Evolutionary conservation across 2,797 vertebrate genomes (phyloP), one percentile per base, ranked within the genome.

Genomic region (Triplophysa yarkandensis): DNA sequence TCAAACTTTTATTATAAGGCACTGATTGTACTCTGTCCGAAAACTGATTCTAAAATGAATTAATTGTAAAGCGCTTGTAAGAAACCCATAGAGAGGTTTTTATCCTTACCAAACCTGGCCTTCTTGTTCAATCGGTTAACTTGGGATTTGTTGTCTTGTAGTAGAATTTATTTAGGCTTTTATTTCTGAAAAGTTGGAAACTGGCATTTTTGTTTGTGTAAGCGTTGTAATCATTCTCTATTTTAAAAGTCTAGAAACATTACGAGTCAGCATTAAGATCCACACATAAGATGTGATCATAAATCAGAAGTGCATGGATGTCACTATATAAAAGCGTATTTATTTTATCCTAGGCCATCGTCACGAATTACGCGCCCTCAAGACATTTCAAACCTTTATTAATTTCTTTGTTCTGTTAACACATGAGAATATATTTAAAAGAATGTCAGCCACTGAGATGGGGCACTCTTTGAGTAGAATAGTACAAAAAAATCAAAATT

Each of bases 81-180:
- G 68, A 88, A 88, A 83, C 85, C 87, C 81, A 86, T 89, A 87
- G 82, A 3, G 4, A 69, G 48, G 39, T 17, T 83, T 78, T 71
- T 27, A 25, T 78, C 16, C 27, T 0, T 2, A 52, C 36, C 19
- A 52, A 48, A 21, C 8, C 6, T 54, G 27, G 48, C 34, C 55
- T 34, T 52, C 55, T 21, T 64, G 67, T 76, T 27, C 28, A 58
- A 55, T 16, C 5, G 9, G 30, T 30, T 30, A n/a, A 57, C 27
- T n/a, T n/a, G 32, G 16, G 1, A 28, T 14, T 14, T 54, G 23
- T 63, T 73, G 43, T 73, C 27, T 60, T 79, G 28, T 36, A 17
- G 6, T 6, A 48, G 57, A 46, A 48, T 46, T 66, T 80, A 62
- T 36, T 71, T 74, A 17, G 11, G 14, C 27, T 74, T 62, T 63